Evolutionary conservation across 2,113 vertebrate species (phyloP).

Genomic region (Pollimyrus isidori): DNA sequence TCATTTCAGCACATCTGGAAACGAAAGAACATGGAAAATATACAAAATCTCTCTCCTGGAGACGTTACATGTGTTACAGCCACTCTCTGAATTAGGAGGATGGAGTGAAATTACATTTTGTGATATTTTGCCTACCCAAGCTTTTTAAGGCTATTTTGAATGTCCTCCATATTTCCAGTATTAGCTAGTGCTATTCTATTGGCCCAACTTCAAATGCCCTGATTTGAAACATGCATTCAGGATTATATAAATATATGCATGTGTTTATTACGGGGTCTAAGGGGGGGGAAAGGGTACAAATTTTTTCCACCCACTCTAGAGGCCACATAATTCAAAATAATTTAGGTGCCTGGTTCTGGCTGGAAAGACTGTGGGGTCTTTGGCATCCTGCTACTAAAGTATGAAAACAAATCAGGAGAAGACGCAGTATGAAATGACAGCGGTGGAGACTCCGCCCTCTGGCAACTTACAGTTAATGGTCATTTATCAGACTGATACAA

Average conservation of each 20-base stretch:
- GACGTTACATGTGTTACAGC: not conserved
- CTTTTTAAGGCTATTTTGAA: not conserved
- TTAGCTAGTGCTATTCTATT: not conserved
- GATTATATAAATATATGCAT: constrained; percentile 7
- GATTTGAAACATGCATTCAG: constrained; percentile 4
- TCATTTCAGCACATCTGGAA: not conserved
- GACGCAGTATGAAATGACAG: constrained; percentile 53
- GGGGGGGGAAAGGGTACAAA: not conserved
- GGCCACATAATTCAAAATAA: constrained; percentile 5
- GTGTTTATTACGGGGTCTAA: not conserved
- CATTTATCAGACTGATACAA: constrained; percentile 40
- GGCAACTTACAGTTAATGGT: constrained; percentile 63
- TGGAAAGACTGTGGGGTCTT: constrained; percentile 54
- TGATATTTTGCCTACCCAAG: not conserved
- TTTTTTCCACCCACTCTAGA: constrained; percentile 8
- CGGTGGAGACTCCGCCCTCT: constrained; percentile 51
- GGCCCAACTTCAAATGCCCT: not conserved
- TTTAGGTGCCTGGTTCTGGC: constrained; percentile 42
- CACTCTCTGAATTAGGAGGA: not conserved
- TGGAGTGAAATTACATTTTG: not conserved
- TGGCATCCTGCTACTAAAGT: constrained; percentile 38
- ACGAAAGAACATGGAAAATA: not conserved
- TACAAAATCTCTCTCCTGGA: not conserved
- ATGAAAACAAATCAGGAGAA: constrained; percentile 53
- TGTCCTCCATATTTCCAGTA: not conserved